A percentile compares a stretch with the other conserved stretches of the same genome.
These are phyloP conservation scores for Cataglyphis livida DNA, from an alignment of 2,888 invertebrate species.

Conservation along the genomic window DNA sequence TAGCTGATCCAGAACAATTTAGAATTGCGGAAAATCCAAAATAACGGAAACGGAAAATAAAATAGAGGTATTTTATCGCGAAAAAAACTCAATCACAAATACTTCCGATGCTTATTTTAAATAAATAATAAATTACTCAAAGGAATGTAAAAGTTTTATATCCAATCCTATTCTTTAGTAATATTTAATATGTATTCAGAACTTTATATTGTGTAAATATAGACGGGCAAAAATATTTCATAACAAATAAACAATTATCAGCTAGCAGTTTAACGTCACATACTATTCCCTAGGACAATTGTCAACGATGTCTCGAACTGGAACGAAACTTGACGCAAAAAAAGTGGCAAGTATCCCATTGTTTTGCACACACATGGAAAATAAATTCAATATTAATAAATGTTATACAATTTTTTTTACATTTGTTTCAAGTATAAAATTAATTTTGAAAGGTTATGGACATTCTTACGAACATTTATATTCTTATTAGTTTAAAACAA, in stretches of 20 bases:
- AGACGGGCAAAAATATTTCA: not conserved
- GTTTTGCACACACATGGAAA: not conserved
- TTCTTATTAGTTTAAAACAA: not conserved
- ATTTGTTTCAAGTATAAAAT: not conserved
- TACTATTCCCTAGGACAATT: not conserved
- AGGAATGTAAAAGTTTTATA: not conserved
- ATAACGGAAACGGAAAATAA: not conserved
- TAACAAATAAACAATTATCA: conserved; percentile 1
- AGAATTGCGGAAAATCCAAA: not conserved
- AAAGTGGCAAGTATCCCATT: conserved; percentile 90
- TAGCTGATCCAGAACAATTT: not conserved
- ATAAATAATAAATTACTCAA: not conserved
- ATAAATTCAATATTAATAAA: not conserved
- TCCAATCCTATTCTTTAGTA: not conserved
- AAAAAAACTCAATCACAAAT: not conserved
- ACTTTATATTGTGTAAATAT: not conserved
- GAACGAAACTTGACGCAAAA: conserved; percentile 90
- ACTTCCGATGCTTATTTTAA: not conserved
- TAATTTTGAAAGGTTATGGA: conserved; percentile 20
- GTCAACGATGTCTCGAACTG: conserved; percentile 89
- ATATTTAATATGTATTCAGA: not conserved
- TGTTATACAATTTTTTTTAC: not conserved
- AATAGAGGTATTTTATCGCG: not conserved
- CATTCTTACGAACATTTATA: not conserved
- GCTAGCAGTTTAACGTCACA: not conserved